These are phyloP conservation scores for Monopterus albus DNA, from an alignment of 2,113 vertebrate species.

Conservation along the genomic window DNA sequence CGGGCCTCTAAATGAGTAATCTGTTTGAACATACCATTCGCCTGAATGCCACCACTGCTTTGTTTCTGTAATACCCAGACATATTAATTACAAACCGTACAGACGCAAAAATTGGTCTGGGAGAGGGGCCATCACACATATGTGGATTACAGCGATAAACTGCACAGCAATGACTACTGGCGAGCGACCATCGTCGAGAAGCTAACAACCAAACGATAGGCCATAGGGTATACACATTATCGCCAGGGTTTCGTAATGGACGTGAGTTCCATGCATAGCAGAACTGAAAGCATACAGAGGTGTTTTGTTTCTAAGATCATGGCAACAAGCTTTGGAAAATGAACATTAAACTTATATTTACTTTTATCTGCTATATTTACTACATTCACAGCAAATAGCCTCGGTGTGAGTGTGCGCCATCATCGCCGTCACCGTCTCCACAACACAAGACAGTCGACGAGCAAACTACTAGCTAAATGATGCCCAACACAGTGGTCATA, in stretches of 20 bases:
- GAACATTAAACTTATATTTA: neutral
- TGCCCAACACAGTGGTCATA: slow-evolving; percentile 32
- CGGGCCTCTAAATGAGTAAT: slow-evolving; percentile 49
- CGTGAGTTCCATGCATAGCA: slow-evolving; percentile 25
- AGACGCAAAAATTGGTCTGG: neutral
- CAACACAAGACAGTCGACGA: slow-evolving; percentile 77
- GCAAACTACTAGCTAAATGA: slow-evolving; percentile 65
- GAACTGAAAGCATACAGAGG: neutral
- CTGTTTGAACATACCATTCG: slow-evolving; percentile 28
- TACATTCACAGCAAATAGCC: slow-evolving; percentile 61
- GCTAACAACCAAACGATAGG: slow-evolving; percentile 65
- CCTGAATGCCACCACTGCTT: slow-evolving; percentile 39
- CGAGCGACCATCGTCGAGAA: slow-evolving; percentile 49
- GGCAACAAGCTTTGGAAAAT: neutral
- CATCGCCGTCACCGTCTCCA: slow-evolving; percentile 76
- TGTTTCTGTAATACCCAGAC: slow-evolving; percentile 20
- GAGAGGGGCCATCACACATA: neutral
- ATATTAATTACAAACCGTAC: neutral
- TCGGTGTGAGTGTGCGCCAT: slow-evolving; percentile 78
- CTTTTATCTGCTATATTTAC: slow-evolving; percentile 27
- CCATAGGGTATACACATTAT: slow-evolving; percentile 67
- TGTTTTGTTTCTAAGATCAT: neutral
- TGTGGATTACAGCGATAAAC: slow-evolving; percentile 19
- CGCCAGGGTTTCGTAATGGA: slow-evolving; percentile 66
- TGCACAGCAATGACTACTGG: slow-evolving; percentile 47